phyloP scores from a whole-genome alignment of 2,797 vertebrate species.

The Phrynocephalus forsythii region DNA sequence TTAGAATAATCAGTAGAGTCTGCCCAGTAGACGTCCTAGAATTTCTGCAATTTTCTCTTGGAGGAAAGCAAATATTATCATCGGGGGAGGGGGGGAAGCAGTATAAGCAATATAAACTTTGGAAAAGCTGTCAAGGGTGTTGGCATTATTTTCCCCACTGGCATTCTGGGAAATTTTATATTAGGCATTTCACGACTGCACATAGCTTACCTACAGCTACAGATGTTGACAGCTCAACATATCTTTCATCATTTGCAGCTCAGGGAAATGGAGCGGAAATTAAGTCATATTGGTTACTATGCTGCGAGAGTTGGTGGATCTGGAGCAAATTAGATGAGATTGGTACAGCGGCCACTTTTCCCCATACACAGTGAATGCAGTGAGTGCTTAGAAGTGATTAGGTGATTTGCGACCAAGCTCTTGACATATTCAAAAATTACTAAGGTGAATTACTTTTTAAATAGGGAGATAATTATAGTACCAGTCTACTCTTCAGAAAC shows the following conservation, averaged over 20 bases:
- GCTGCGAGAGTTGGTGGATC: slow-evolving; percentile 45
- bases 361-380: slow-evolving; percentile 52
- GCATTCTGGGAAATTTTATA: slow-evolving; percentile 49
- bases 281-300: slow-evolving; percentile 40
- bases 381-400: slow-evolving; percentile 63
- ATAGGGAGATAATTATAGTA: slow-evolving; percentile 67
- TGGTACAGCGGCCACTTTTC: slow-evolving; percentile 59
- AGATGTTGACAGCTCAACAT: slow-evolving; percentile 55
- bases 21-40: slow-evolving; percentile 22
- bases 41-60: slow-evolving; percentile 16
- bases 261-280: slow-evolving; percentile 62
- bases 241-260: slow-evolving; percentile 52
- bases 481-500: slow-evolving; percentile 46
- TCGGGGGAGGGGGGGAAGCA: neutral
- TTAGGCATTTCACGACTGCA: slow-evolving; percentile 38
- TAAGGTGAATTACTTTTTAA: slow-evolving; percentile 66
- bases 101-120: slow-evolving; percentile 33
- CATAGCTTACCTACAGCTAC: slow-evolving; percentile 54
- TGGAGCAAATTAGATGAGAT: slow-evolving; percentile 47
- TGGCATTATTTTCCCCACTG: slow-evolving; percentile 46
- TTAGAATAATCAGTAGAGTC: slow-evolving; percentile 45
- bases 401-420: slow-evolving; percentile 58
- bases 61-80: slow-evolving; percentile 24
- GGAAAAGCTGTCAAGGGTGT: slow-evolving; percentile 41
- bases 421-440: slow-evolving; percentile 66